These are phyloP conservation scores for Gallinago solitaria DNA, from an alignment of 2,797 vertebrate genomes.

Conservation along the genomic window DNA sequence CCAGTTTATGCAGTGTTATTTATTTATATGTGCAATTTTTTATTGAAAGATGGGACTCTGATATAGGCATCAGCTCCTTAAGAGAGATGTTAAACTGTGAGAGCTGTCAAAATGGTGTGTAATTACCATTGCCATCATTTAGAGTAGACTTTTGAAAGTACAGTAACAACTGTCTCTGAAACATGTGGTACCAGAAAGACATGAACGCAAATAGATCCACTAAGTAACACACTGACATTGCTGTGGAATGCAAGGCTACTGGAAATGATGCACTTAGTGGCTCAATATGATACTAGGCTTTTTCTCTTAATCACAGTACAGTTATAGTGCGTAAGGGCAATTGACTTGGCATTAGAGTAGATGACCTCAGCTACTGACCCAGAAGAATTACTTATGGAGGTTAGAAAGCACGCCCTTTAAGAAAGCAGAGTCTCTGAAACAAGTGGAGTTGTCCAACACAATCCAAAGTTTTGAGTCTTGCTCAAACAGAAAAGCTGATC, in stretches of 20 bases:
- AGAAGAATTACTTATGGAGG: neutral
- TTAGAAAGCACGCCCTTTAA: neutral
- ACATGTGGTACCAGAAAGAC: neutral
- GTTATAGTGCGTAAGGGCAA: neutral
- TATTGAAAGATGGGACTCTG: neutral
- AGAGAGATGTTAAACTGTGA: neutral
- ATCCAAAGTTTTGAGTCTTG: neutral
- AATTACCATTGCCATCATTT: neutral
- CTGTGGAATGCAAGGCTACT: neutral
- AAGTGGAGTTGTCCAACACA: neutral
- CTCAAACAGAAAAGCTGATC: neutral
- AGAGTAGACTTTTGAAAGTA: neutral
- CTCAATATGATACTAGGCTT: neutral
- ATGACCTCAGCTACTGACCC: neutral
- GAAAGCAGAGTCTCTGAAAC: neutral
- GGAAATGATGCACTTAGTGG: neutral
- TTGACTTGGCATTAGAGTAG: neutral
- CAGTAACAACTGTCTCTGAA: neutral
- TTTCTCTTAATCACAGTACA: neutral
- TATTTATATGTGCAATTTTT: neutral
- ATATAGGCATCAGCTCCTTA: neutral
- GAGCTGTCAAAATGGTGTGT: neutral
- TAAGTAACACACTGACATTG: neutral
- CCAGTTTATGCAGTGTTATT: neutral
- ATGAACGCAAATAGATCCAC: neutral